phyloP scores from a whole-genome alignment of 2,888 invertebrate genomes.

The Leptinotarsa peninsularis region DNA sequence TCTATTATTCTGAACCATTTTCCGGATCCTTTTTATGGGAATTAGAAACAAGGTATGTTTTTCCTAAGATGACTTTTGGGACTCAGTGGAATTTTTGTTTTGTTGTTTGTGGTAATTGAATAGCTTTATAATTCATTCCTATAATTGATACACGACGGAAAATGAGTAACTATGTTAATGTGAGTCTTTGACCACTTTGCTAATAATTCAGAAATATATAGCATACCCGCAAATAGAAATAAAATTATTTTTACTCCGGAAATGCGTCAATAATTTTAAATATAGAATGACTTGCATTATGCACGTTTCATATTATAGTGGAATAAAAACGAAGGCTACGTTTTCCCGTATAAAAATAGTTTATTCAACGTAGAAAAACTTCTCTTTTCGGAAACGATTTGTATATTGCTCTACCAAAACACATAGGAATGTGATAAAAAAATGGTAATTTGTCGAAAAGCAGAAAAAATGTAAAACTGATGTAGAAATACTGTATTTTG shows the following conservation, averaged over 20 bases:
- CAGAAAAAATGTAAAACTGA: no score
- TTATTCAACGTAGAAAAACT: no score
- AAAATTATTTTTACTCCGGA: constrained; percentile 1
- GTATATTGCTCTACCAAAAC: no score
- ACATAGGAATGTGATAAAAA: no score
- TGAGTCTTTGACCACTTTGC: background rate
- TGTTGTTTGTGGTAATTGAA: background rate
- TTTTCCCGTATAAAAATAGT: no score
- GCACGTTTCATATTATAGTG: background rate
- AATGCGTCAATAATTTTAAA: constrained; percentile 2
- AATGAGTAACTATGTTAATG: background rate
- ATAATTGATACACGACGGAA: background rate
- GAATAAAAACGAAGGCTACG: background rate
- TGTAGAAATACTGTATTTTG: no score
- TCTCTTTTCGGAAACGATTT: no score
- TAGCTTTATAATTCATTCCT: background rate
- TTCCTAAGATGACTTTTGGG: background rate
- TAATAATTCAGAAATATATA: constrained; percentile 1
- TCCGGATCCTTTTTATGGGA: no score
- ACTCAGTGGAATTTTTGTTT: constrained; percentile 16
- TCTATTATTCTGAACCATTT: no score
- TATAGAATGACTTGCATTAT: constrained; percentile 7
- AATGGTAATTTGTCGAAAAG: no score
- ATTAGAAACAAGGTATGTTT: no score
- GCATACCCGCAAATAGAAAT: background rate